Conservation (phyloP, 2,113 vertebrate genomes). For the Psilopsiagon aymara region DNA sequence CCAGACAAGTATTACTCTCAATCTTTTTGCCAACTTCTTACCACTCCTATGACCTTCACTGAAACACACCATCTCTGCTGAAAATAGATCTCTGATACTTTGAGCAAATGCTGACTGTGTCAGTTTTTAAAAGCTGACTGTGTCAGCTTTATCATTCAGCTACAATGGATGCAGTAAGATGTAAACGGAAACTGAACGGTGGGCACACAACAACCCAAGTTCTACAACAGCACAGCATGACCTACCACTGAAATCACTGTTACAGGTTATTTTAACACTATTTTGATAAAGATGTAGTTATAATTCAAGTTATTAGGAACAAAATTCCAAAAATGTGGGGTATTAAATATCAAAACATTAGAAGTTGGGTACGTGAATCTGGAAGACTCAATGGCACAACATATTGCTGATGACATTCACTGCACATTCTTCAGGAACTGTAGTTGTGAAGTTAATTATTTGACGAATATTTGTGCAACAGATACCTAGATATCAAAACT, state of each 20-base stretch:
- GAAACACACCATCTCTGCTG: neutral
- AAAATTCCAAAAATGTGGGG: neutral
- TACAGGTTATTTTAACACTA: neutral
- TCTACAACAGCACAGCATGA: neutral
- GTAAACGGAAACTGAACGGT: neutral
- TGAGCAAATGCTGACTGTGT: neutral
- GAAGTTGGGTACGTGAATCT: neutral
- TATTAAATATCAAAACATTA: neutral
- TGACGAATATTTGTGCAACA: neutral
- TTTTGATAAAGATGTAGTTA: neutral
- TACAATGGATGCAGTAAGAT: neutral
- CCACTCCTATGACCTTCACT: neutral
- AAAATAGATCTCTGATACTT: fast-evolving
- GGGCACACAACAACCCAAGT: neutral
- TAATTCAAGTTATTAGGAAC: neutral
- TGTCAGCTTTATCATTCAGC: neutral
- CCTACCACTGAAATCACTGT: neutral
- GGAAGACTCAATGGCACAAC: neutral
- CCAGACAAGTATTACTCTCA: neutral
- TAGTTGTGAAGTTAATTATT: neutral
- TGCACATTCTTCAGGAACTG: neutral
- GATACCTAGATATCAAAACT: neutral
- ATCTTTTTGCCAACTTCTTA: neutral
- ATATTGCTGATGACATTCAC: fast-evolving
- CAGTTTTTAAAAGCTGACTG: too few species aligned